These are phyloP conservation scores for Muscina levida DNA, from an alignment of 2,888 invertebrate species.

Conservation along the genomic window DNA sequence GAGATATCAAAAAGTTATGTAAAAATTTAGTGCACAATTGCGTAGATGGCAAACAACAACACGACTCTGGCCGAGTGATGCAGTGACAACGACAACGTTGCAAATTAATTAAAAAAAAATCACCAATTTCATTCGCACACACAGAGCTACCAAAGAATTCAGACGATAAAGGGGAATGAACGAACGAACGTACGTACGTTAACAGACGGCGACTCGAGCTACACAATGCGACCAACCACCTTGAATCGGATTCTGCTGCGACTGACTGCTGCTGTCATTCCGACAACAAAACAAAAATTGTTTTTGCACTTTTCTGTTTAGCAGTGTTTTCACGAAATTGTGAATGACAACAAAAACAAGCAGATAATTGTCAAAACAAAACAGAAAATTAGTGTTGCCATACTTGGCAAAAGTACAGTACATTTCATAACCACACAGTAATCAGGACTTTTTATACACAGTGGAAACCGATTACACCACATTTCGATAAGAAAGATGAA, in stretches of 20 bases:
- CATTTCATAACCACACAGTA: no score
- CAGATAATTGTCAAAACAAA: no score
- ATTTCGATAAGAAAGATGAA: no score
- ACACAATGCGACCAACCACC: conserved; percentile 40
- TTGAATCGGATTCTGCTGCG: conserved; percentile 42
- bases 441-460: no score
- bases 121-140: not conserved
- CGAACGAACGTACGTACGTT: not conserved
- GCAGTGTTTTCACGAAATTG: no score
- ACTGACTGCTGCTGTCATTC: not conserved
- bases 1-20: conserved; percentile 14
- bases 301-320: no score
- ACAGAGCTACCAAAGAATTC: not conserved
- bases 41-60: conserved; percentile 19
- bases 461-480: no score
- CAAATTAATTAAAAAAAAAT: conserved; percentile 21
- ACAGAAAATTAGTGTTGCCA: no score
- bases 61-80: not conserved
- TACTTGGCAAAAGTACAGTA: no score
- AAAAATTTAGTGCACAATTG: conserved; percentile 26
- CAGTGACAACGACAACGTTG: conserved; percentile 24
- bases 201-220: not conserved
- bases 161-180: not conserved
- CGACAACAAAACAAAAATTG: not conserved
- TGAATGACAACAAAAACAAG: no score